Evolutionary conservation across 2,797 vertebrate species (phyloP).

Genomic region (Loris lydekkerianus): DNA sequence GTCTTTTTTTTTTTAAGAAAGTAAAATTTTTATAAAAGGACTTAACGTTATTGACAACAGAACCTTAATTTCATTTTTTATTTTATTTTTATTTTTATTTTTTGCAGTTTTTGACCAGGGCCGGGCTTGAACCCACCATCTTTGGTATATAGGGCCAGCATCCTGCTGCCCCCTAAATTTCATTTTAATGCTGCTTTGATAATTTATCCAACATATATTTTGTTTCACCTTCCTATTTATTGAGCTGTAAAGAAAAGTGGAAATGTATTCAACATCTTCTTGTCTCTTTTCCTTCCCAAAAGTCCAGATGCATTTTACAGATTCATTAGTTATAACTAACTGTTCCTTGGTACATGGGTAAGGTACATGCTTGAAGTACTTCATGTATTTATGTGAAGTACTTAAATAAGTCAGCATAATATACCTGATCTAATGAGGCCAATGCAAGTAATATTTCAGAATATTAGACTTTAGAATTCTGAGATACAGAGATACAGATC

Average conservation of each 20-base stretch:
- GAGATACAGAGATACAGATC: rapidly evolving
- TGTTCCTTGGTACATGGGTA: not conserved
- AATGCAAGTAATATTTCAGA: not conserved
- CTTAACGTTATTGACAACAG: not conserved
- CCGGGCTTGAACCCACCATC: no score
- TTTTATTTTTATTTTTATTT: no score
- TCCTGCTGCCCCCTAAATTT: not conserved
- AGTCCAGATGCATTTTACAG: not conserved
- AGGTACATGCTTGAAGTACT: not conserved
- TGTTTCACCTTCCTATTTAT: not conserved
- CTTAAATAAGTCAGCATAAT: not conserved
- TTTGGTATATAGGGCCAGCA: no score
- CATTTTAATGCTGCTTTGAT: conserved; percentile 3
- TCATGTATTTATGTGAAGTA: not conserved
- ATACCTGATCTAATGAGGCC: not conserved
- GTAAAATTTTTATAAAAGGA: not conserved
- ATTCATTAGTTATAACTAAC: not conserved
- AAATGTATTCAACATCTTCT: not conserved
- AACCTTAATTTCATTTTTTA: not conserved
- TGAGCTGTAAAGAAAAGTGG: not conserved
- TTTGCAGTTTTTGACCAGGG: no score
- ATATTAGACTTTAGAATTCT: not conserved
- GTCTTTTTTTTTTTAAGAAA: not conserved
- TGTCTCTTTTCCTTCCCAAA: not conserved
- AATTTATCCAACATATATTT: not conserved